phyloP scores from a whole-genome alignment of 2,888 invertebrate genomes.

The Tribolium freemani region DNA sequence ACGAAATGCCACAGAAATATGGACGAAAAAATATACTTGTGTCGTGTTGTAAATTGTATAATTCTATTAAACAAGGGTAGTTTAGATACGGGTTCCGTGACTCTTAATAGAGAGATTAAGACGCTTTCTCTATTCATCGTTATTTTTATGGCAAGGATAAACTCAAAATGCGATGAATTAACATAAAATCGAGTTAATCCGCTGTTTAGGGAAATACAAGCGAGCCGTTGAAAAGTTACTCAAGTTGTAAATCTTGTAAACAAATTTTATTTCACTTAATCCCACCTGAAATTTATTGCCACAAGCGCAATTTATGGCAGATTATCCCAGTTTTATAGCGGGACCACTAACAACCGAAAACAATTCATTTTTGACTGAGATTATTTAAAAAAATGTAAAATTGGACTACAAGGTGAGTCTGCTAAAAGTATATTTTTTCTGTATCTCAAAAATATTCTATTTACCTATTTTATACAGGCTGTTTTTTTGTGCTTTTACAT shows the following conservation, averaged over 20 bases:
- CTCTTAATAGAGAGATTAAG: slow-evolving; percentile 60
- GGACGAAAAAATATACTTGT: slow-evolving; percentile 61
- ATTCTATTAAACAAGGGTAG: slow-evolving; percentile 66
- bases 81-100: slow-evolving; percentile 66
- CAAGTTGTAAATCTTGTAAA: neutral
- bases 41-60: slow-evolving; percentile 66
- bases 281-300: neutral
- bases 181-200: neutral
- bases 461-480: too few species aligned
- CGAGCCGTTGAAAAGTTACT: neutral
- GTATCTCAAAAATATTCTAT: too few species aligned
- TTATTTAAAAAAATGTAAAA: too few species aligned
- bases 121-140: neutral
- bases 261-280: neutral
- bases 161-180: neutral
- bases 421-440: too few species aligned
- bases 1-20: slow-evolving; percentile 54
- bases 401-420: too few species aligned
- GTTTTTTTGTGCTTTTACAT: too few species aligned
- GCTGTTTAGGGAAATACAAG: neutral
- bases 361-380: too few species aligned
- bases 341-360: too few species aligned
- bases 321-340: too few species aligned
- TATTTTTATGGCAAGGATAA: neutral
- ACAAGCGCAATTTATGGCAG: too few species aligned